A percentile compares a stretch with the other conserved stretches of the same genome.
Evolutionary conservation across 2,113 vertebrate species (phyloP).

Genomic region (Aegotheles bennettii): DNA sequence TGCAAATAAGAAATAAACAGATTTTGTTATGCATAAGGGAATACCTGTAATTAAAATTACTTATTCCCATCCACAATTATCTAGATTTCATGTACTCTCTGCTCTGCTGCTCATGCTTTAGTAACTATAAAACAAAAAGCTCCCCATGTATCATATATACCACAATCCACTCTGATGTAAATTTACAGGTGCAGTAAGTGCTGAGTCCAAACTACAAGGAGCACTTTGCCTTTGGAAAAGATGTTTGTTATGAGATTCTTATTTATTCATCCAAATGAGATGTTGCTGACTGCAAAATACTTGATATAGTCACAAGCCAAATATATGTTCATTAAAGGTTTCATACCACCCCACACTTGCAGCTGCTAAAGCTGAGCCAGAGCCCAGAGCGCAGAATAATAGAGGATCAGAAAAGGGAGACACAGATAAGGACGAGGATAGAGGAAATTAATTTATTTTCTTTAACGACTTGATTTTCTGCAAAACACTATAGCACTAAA

Average conservation of each 20-base stretch:
- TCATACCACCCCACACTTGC: neutral
- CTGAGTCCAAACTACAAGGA: neutral
- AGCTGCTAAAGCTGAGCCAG: neutral
- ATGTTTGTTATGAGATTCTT: neutral
- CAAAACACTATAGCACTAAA: neutral
- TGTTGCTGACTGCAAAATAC: neutral
- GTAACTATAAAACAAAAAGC: neutral
- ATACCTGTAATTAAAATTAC: neutral
- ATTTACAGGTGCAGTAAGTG: constrained; percentile 2
- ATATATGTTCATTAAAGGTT: neutral
- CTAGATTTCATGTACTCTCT: neutral
- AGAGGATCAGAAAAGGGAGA: neutral
- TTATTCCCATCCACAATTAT: neutral
- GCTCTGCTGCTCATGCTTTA: neutral
- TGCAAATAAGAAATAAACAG: neutral
- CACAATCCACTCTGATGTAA: neutral
- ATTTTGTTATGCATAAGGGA: neutral
- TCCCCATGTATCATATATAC: neutral
- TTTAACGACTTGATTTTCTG: neutral
- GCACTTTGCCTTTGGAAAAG: neutral
- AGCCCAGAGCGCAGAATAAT: neutral
- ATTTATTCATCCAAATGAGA: neutral
- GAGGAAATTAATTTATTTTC: neutral
- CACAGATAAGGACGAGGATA: neutral
- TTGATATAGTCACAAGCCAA: neutral